phyloP scores from a whole-genome alignment of 1,140 invertebrate species.

The Pteromalus puparum region DNA sequence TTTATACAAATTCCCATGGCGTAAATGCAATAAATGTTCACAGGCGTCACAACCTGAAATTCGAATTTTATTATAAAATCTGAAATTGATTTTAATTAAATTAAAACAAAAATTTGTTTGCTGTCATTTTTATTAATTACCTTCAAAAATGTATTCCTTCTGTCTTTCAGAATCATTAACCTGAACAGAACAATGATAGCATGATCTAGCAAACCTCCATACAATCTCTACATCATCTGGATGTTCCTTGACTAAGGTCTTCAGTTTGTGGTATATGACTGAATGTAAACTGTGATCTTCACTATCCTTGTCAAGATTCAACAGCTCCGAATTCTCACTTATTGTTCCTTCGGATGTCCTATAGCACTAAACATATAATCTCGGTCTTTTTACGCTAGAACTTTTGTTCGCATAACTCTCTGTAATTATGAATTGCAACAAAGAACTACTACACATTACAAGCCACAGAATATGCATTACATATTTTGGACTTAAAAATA shows the following conservation, averaged over 20 bases:
- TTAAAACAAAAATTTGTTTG: background rate
- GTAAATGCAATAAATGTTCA: conserved; percentile 76
- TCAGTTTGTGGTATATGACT: conserved; percentile 65
- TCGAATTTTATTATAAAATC: background rate
- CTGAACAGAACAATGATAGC: conserved; percentile 75
- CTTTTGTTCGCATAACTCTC: conserved; percentile 53
- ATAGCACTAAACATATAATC: conserved; percentile 72
- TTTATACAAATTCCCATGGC: conserved; percentile 82
- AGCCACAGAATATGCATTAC: conserved; percentile 23
- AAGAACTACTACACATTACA: conserved; percentile 51
- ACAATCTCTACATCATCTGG: conserved; percentile 76
- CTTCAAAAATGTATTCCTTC: conserved; percentile 77
- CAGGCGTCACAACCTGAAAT: conserved; percentile 79
- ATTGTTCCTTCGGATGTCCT: conserved; percentile 67
- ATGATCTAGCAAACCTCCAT: conserved; percentile 83
- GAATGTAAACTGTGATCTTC: conserved; percentile 61
- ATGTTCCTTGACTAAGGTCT: conserved; percentile 67
- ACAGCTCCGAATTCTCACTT: conserved; percentile 59
- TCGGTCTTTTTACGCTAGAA: conserved; percentile 62
- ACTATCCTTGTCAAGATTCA: conserved; percentile 60
- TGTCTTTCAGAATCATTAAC: conserved; percentile 74
- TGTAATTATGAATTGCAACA: conserved; percentile 43
- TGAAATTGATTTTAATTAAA: background rate
- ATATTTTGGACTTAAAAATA: background rate
- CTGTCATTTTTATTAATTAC: conserved; percentile 62